A percentile compares a stretch with the other conserved stretches of the same genome.
These are phyloP conservation scores for Sialia sialis DNA, from an alignment of 2,113 vertebrate species.

Conservation along the genomic window DNA sequence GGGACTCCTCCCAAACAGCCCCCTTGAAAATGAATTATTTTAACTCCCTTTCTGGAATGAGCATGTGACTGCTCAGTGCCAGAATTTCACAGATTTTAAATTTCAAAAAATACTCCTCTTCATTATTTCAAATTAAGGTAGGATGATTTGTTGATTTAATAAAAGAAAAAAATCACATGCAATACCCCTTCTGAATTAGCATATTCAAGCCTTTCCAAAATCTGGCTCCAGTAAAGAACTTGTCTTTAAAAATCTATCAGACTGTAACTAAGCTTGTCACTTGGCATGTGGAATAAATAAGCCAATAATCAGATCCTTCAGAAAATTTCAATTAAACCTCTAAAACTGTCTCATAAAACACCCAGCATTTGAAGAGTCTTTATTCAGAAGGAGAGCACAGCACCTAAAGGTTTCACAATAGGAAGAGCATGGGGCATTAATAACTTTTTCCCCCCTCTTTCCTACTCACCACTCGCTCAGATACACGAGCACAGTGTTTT, in stretches of 20 bases:
- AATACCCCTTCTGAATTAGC: not conserved
- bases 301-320: not conserved
- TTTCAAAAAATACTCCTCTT: not conserved
- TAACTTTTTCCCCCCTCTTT: not conserved
- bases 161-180: not conserved
- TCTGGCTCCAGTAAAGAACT: not conserved
- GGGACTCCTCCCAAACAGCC: not conserved
- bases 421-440: not conserved
- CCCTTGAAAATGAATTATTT: not conserved
- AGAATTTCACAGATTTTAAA: conserved; percentile 9
- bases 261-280: conserved; percentile 46
- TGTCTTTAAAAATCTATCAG: conserved; percentile 44
- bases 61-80: not conserved
- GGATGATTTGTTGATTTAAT: conserved; percentile 27
- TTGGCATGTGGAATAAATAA: conserved; percentile 21
- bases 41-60: not conserved
- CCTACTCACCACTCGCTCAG: not conserved
- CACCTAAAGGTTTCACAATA: not conserved
- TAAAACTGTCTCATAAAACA: conserved; percentile 19
- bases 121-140: not conserved
- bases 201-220: conserved; percentile 32
- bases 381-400: not conserved
- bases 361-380: not conserved
- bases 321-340: not conserved
- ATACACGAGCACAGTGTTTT: not conserved